Base-by-base conservation (phyloP, 2,113 vertebrate genomes). In the Siniperca chuatsi region DNA sequence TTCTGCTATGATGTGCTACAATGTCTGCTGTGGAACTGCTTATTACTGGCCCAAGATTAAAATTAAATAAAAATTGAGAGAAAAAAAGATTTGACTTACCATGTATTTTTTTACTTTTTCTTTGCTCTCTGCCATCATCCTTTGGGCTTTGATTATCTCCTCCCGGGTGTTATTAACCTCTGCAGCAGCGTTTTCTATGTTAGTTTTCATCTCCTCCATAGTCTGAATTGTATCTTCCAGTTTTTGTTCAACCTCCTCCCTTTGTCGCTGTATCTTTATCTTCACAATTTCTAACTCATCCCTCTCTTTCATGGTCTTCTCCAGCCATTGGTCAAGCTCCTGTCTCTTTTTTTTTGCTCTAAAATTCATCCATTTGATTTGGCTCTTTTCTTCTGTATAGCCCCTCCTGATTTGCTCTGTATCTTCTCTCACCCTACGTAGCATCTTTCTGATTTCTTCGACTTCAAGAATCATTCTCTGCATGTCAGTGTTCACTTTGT, bases 281-380 rank as follows among this genome's bases (percentile, higher is more conserved):
- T 82, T 93, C 18, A 68, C 29, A 0, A 85, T 82, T 50, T 92
- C 91, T n/a, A 91, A 71, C 37, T 87, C 83, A 8, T 81, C 85
- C 37, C 58, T 87, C 58, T 92, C 89, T 68, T 35, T 84, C 7
- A 35, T 42, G 8, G 71, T 90, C 35, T 50, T 91, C 83, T 90
- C 78, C 58, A 87, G 35, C 57, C 5, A 55, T 21, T 58, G 58
- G 16, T 90, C 74, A 1, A 90, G 48, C 29, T 75, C 75, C 52
- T 35, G 46, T 73, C 33, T 84, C 42, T 80, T 78, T 71, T 88
- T 93, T 46, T 67, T 79, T 2, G 64, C 33, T 74, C 35, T 81
- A 68, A 89, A 82, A 66, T 84, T 80, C 44, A 67, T 78, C 89
- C 89, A 89, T 79, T 92, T 91, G 8, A 50, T 78, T 67, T 82